Conservation (phyloP, 2,113 vertebrate species). For the Ceuthmochares aereus region DNA sequence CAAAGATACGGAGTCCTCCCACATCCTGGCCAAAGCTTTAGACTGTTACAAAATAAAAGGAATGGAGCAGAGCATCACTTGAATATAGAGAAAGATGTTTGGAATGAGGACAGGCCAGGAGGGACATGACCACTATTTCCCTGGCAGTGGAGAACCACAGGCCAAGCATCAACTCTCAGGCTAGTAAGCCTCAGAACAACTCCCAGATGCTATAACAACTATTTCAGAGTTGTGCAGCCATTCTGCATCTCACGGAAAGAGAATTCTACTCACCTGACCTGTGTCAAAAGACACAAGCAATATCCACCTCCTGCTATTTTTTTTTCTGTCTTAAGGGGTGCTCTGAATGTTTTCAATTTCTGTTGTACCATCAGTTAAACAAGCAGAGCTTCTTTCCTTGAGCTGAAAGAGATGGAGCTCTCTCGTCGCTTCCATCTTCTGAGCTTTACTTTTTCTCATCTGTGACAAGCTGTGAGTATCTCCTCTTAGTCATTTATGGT, state of each 20-base stretch:
- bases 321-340: not conserved
- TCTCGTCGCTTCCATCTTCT: not conserved
- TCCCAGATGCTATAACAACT: not conserved
- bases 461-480: not conserved
- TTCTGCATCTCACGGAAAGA: not conserved
- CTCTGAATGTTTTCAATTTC: not conserved
- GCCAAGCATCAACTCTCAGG: not conserved
- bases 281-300: not conserved
- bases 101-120: not conserved
- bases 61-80: not conserved
- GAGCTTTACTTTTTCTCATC: not conserved
- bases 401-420: not conserved
- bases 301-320: not conserved
- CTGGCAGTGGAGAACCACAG: not conserved
- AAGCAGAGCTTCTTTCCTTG: not conserved
- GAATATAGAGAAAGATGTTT: not conserved
- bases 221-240: not conserved
- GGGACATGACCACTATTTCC: not conserved
- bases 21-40: not conserved
- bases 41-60: not conserved
- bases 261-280: not conserved
- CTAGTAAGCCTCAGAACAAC: not conserved
- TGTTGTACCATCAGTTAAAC: not conserved
- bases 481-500: not conserved
- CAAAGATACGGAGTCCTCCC: not conserved